Base-by-base conservation (phyloP, 2,113 vertebrate genomes). In the Brachionichthys hirsutus region DNA sequence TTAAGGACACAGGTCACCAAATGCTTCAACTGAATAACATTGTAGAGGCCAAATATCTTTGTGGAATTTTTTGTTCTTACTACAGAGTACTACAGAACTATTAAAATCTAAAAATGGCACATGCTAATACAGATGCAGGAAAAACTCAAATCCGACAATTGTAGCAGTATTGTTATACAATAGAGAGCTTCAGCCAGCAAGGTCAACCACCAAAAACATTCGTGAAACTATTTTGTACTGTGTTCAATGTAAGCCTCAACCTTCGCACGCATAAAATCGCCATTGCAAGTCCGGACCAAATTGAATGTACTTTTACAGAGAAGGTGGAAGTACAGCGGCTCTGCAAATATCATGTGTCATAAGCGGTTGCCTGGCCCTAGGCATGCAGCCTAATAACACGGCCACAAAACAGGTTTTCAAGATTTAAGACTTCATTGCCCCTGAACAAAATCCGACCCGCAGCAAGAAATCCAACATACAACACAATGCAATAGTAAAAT, bases 401-500 rank as follows among this genome's bases (percentile, higher is more conserved):
- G 52, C 56, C 59, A 34, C 46, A 36, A 35, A 64, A 48, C 24
- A 30, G 54, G 30, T 53, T 66, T 70, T 75, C 53, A 67, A 41
- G 35, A 59, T 67, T 75, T 51, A 55, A 11, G 46, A 20, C 19
- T 78, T 68, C 52, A 80, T 63, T 22, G 61, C 17, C 48, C 54
- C 54, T 12, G 19, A 55, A 61, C 67, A 56, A 55, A 66, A 70
- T 50, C 42, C 51, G 61, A 46, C 40, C 54, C 63, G 63, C 69
- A 69, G 67, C 53, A 46, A 34, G 40, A n/a, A 71, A 52, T 48
- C 60, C 15, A 54, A 40, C 60, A 64, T 45, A 53, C 47, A 66
- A 42, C 43, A 46, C n/a, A 65, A 49, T 45, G 38, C 44, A 59
- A 51, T 36, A 2, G 24, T 30, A 30, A 30, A 30, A 30, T 30